phyloP scores from a whole-genome alignment of 1,140 invertebrate species.

The Drosophila guanche region DNA sequence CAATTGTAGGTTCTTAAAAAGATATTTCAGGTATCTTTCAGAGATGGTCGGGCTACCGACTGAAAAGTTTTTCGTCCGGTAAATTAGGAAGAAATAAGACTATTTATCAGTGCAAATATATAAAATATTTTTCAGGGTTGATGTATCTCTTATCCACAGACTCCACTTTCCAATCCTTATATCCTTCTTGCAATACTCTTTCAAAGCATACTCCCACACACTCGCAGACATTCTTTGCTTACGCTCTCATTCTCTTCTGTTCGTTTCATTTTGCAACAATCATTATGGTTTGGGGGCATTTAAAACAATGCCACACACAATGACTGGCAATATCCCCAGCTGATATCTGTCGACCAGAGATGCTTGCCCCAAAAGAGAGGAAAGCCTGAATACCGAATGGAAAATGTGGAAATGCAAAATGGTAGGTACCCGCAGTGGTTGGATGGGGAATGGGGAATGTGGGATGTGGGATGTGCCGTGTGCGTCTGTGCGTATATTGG shows the following conservation, averaged over 20 bases:
- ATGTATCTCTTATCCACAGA: too few species aligned
- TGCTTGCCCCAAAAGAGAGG: constrained; percentile 12
- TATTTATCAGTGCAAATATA: too few species aligned
- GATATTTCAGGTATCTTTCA: background rate
- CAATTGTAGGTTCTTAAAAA: background rate
- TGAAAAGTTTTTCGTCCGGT: too few species aligned
- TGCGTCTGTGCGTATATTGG: constrained; percentile 65
- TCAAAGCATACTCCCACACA: background rate
- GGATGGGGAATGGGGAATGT: too few species aligned
- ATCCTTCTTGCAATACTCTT: background rate
- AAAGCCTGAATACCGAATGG: constrained; percentile 8
- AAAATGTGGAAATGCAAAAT: constrained; percentile 15
- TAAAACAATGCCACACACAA: constrained; percentile 54
- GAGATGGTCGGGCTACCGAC: too few species aligned
- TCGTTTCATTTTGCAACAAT: constrained; percentile 44
- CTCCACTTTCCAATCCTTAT: background rate
- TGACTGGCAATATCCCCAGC: constrained; percentile 48
- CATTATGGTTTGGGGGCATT: constrained; percentile 43
- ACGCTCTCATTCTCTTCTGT: constrained; percentile 20
- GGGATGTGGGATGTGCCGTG: constrained; percentile 11
- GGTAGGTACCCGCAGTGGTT: background rate
- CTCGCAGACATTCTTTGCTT: background rate
- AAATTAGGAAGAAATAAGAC: too few species aligned
- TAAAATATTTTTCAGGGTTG: too few species aligned
- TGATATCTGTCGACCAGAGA: constrained; percentile 34